Evolutionary conservation across 2,113 vertebrate genomes (phyloP).

Genomic region (Rhinoptilus africanus): DNA sequence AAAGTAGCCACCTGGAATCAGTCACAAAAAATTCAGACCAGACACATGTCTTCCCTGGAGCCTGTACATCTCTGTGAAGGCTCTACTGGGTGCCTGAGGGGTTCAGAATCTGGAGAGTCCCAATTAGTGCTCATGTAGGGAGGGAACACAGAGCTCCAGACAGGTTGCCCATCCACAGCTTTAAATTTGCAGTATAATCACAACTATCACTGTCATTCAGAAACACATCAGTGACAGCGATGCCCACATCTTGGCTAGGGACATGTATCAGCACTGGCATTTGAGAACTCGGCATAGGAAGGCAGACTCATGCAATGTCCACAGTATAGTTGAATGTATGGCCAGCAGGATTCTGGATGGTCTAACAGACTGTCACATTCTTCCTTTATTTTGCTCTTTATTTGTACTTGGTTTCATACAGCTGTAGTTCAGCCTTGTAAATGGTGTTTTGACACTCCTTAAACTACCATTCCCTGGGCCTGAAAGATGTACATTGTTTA

Average conservation of each 20-base stretch:
- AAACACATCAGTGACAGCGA: background rate
- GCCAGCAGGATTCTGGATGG: background rate
- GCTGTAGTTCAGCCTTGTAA: background rate
- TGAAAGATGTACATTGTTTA: background rate
- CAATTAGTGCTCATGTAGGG: background rate
- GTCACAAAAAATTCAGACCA: background rate
- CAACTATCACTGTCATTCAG: background rate
- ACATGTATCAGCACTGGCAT: background rate
- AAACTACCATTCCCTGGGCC: background rate
- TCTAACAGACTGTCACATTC: background rate
- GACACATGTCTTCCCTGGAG: background rate
- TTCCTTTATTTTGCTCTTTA: background rate
- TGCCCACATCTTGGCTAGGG: background rate
- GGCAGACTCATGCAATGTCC: background rate
- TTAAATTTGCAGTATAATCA: background rate
- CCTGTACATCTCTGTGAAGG: background rate
- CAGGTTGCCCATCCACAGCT: background rate
- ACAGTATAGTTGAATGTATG: background rate
- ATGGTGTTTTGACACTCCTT: background rate
- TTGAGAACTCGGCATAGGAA: background rate
- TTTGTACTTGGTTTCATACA: background rate
- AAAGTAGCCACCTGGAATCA: background rate
- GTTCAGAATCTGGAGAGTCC: background rate
- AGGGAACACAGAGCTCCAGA: background rate
- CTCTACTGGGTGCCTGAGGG: background rate